Evolutionary conservation across 1,140 invertebrate genomes (phyloP).

Genomic region (Drosophila albomicans): DNA sequence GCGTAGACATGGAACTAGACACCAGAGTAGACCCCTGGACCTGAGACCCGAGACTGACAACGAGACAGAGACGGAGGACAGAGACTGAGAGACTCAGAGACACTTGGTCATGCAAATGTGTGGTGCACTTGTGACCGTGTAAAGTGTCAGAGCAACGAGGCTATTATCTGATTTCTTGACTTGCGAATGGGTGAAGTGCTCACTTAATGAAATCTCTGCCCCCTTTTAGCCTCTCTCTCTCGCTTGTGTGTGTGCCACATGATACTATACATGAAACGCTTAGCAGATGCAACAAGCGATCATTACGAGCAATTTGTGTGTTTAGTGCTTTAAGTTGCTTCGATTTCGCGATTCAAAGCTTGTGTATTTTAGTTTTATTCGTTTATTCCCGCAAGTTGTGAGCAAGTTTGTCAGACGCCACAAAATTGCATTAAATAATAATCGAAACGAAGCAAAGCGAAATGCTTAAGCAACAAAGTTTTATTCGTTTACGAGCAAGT

Average conservation of each 20-base stretch:
- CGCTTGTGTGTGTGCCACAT: neutral
- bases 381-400: neutral
- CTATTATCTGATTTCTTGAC: slow-evolving; percentile 78
- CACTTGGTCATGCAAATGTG: slow-evolving; percentile 79
- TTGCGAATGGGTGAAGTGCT: slow-evolving; percentile 46
- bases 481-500: no score
- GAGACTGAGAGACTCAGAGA: slow-evolving; percentile 15
- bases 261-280: no score
- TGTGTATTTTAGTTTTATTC: no score
- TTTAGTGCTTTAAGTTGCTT: no score
- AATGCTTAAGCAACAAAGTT: no score
- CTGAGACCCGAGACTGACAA: no score
- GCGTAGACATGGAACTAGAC: neutral
- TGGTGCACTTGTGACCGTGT: slow-evolving; percentile 58
- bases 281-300: neutral
- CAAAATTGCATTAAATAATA: slow-evolving; percentile 38
- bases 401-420: neutral
- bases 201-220: slow-evolving; percentile 34
- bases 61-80: no score
- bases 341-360: no score
- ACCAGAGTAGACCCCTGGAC: neutral
- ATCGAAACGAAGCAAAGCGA: slow-evolving; percentile 13
- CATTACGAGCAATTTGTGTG: no score
- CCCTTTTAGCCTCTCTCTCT: neutral
- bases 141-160: slow-evolving; percentile 43